A percentile compares a stretch with the other conserved stretches of the same genome.
Evolutionary conservation across 2,888 invertebrate genomes (phyloP).

Genomic region (Lagria hirta): DNA sequence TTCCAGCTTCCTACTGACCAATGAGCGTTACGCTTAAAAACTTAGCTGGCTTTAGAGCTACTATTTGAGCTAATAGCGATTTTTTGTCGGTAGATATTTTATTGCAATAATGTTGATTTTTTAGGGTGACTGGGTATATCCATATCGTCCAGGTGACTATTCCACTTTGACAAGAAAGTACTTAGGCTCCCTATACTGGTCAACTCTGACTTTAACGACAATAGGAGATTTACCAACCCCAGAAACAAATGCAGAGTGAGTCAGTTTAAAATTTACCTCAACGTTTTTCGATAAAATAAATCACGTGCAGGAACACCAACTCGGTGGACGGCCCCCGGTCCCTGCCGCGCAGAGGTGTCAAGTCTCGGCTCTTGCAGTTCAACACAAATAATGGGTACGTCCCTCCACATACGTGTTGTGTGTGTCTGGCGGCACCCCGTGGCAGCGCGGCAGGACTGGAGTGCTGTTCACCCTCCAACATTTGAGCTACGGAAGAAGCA

Average conservation of each 20-base stretch:
- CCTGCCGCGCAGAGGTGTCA: constrained; percentile 86
- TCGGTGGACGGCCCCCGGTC: constrained; percentile 82
- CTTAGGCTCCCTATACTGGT: constrained; percentile 94
- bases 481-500: constrained; percentile 10
- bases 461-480: constrained; percentile 45
- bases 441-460: constrained; percentile 53
- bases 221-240: constrained; percentile 96
- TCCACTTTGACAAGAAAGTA: constrained; percentile 90
- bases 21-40: too few relatives aligned
- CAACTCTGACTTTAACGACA: constrained; percentile 91
- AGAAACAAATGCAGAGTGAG: constrained; percentile 96
- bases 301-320: constrained; percentile 52
- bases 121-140: constrained; percentile 88
- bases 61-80: too few relatives aligned
- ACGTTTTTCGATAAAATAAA: background rate
- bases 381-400: constrained; percentile 87
- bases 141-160: constrained; percentile 84
- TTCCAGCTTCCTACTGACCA: background rate
- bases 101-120: constrained; percentile 23
- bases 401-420: constrained; percentile 14
- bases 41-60: too few relatives aligned
- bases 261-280: constrained; percentile 43
- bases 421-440: constrained; percentile 34
- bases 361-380: constrained; percentile 88
- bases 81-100: constrained; percentile 8